Evolutionary conservation across 30 jellyfish, hydroid and myxozoan species (phyloP).

Genomic region (Rhopilema esculentum): DNA sequence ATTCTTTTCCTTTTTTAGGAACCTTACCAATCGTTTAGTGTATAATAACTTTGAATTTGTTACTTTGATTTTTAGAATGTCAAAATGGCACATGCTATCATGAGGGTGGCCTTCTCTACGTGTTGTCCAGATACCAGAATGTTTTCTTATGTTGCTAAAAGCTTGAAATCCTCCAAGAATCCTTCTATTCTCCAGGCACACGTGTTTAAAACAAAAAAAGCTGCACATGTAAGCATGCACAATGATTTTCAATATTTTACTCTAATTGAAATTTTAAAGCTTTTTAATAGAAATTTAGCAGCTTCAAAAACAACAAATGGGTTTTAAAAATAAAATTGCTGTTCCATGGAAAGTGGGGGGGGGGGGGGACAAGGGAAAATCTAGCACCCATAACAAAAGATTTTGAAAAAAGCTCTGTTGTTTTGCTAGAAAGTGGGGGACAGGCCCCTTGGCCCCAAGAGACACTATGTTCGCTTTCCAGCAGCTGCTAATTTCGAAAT

Average conservation of each 20-base stretch:
- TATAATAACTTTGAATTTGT: not conserved
- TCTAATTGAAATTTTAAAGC: not conserved
- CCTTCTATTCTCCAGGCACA: slow-evolving; percentile 86
- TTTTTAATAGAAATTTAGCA: not conserved
- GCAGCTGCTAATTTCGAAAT: no score
- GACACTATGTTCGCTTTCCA: no score
- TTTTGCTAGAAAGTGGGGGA: no score
- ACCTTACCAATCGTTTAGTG: no score
- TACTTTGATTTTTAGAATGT: slow-evolving; percentile 48
- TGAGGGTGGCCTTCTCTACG: slow-evolving; percentile 83
- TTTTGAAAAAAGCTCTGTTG: no score
- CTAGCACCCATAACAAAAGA: no score
- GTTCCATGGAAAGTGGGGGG: not conserved
- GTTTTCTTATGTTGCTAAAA: slow-evolving; percentile 91
- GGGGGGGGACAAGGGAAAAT: no score
- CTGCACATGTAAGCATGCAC: slow-evolving; percentile 63
- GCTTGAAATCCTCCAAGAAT: slow-evolving; percentile 40
- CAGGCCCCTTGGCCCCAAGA: no score
- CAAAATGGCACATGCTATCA: slow-evolving; percentile 92
- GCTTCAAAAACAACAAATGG: not conserved
- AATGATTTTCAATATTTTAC: not conserved
- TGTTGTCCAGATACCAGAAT: slow-evolving; percentile 82
- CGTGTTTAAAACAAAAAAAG: slow-evolving; percentile 83
- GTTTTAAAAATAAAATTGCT: no score
- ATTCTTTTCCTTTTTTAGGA: no score